phyloP scores from a whole-genome alignment of 2,113 vertebrate species.

The Columbina picui region DNA sequence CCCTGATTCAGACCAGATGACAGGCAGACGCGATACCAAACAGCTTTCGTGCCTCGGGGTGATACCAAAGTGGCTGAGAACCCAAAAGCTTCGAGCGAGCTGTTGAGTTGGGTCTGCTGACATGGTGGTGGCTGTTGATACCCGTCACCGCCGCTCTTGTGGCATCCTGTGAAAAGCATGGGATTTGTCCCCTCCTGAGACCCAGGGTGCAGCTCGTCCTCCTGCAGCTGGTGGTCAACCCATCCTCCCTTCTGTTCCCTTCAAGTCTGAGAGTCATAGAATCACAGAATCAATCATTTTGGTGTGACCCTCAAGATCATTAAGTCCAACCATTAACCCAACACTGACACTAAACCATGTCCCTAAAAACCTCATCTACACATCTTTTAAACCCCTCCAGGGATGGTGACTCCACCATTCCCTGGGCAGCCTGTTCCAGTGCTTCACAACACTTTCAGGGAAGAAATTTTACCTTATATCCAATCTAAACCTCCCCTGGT shows the following conservation, averaged over 20 bases:
- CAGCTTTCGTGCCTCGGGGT: constrained; percentile 29
- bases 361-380: no score
- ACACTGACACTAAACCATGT: no score
- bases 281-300: no score
- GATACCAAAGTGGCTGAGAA: constrained; percentile 58
- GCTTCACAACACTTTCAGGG: no score
- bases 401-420: no score
- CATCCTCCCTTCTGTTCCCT: background rate
- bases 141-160: background rate
- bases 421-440: no score
- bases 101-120: constrained; percentile 53
- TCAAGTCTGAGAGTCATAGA: background rate
- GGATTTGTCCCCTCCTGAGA: background rate
- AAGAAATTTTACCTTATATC: no score
- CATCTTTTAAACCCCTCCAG: no score
- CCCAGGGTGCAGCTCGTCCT: rapidly evolving
- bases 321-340: no score
- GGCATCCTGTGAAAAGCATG: background rate
- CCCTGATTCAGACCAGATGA: constrained; percentile 69
- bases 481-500: no score
- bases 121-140: background rate
- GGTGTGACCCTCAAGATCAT: no score
- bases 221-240: rapidly evolving
- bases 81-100: constrained; percentile 14
- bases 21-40: constrained; percentile 51